A percentile compares a stretch with the other conserved stretches of the same genome.
phyloP scores from a whole-genome alignment of 2,888 invertebrate genomes.

The Opisthograptis luteolata region DNA sequence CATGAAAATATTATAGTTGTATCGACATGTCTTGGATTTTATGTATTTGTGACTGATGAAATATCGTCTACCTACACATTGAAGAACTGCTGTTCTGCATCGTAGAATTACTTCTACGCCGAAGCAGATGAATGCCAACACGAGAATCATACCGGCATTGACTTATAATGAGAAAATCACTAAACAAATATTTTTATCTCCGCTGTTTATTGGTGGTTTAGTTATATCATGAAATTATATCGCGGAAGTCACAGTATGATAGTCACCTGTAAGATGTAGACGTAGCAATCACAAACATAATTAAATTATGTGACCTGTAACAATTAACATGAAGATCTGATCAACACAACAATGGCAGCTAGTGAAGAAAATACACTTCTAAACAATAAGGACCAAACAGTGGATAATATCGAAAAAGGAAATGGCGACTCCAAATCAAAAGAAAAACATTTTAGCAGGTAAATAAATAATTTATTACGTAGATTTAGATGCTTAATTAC shows the following conservation, averaged over 20 bases:
- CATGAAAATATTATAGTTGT: no score
- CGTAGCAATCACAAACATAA: constrained; percentile 4
- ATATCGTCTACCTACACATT: no score
- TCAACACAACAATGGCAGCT: constrained; percentile 21
- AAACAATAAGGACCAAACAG: constrained; percentile 11
- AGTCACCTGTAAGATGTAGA: constrained; percentile 27
- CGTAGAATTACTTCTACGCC: no score
- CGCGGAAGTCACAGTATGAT: constrained; percentile 28
- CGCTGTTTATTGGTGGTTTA: constrained; percentile 34
- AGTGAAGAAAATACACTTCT: constrained; percentile 10
- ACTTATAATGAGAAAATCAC: constrained; percentile 13
- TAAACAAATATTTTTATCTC: constrained; percentile 38
- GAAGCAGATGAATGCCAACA: neutral
- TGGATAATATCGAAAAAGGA: constrained; percentile 27
- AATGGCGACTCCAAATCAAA: constrained; percentile 5
- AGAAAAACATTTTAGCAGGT: constrained; percentile 30
- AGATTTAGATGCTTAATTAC: neutral
- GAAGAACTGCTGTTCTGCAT: no score
- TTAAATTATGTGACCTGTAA: neutral
- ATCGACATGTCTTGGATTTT: no score
- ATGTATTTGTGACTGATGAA: no score
- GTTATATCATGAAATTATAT: constrained; percentile 26
- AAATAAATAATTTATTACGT: neutral
- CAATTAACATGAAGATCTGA: neutral
- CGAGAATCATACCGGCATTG: constrained; percentile 2